Conservation (phyloP, 2,797 vertebrate genomes). For the Amblyopsis hoosieri region DNA sequence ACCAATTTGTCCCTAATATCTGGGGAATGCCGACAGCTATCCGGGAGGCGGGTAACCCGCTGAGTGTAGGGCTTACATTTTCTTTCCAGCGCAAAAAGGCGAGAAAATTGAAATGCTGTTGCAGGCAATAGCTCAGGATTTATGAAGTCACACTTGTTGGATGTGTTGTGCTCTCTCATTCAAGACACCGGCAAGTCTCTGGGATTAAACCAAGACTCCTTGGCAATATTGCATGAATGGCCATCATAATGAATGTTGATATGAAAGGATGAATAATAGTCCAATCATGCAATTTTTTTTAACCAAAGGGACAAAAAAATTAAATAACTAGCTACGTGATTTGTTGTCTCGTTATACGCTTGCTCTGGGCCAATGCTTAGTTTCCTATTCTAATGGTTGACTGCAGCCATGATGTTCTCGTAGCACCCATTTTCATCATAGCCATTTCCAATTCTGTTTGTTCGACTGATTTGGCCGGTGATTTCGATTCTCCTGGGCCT, state of each 20-base stretch:
- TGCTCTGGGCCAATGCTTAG: constrained; percentile 1
- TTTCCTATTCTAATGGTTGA: constrained; percentile 33
- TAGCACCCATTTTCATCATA: constrained; percentile 55
- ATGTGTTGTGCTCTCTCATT: constrained; percentile 43
- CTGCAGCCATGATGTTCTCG: not conserved
- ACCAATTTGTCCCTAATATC: constrained; percentile 88
- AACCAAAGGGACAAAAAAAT: not conserved
- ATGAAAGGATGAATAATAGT: constrained; percentile 10
- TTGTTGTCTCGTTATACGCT: constrained; percentile 9
- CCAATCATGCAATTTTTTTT: constrained; percentile 25
- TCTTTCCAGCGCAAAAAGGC: constrained; percentile 67
- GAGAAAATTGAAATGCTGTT: constrained; percentile 73
- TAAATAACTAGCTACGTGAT: not conserved
- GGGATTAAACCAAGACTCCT: constrained; percentile 42
- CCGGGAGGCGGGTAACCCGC: constrained; percentile 72
- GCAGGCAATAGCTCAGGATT: constrained; percentile 42
- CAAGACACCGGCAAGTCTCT: constrained; percentile 21
- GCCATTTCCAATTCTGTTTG: constrained; percentile 45
- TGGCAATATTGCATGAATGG: constrained; percentile 50
- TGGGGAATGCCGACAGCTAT: constrained; percentile 76
- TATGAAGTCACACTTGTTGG: constrained; percentile 72
- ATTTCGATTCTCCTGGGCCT: constrained; percentile 74
- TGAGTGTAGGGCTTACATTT: constrained; percentile 61
- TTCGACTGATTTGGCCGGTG: constrained; percentile 60
- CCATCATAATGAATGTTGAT: constrained; percentile 54